Conservation (phyloP, 2,113 vertebrate genomes). For the Psittacus erithacus region DNA sequence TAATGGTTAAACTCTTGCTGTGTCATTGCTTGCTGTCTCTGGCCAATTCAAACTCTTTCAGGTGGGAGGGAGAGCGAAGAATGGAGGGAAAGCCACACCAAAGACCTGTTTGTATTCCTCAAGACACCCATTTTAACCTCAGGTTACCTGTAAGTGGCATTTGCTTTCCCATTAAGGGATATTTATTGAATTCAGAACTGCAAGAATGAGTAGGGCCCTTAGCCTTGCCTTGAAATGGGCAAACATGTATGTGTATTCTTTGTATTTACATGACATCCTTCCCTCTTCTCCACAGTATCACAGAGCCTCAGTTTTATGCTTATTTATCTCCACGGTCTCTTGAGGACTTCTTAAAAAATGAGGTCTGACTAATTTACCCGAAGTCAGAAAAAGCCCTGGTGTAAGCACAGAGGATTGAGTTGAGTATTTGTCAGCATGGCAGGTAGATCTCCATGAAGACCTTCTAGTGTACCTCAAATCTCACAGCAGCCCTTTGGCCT, state of each 20-base stretch:
- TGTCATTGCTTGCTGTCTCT: neutral
- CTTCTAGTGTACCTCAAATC: neutral
- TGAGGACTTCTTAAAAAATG: neutral
- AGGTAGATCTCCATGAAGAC: neutral
- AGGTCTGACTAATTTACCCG: neutral
- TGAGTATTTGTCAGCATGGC: neutral
- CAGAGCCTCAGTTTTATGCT: neutral
- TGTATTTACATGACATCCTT: rapidly evolving
- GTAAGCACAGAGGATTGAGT: neutral
- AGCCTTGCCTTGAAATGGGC: neutral
- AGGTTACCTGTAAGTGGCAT: neutral
- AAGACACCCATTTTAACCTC: neutral
- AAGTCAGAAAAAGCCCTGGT: neutral
- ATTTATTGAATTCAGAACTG: neutral
- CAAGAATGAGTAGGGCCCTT: neutral
- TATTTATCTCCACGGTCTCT: neutral
- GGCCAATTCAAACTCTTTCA: neutral
- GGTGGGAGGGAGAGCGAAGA: neutral
- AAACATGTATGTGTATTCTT: neutral
- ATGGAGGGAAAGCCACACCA: neutral
- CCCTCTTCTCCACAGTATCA: neutral
- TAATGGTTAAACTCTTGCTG: conserved; percentile 39
- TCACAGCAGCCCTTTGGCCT: neutral
- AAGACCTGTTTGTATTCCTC: neutral
- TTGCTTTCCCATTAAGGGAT: neutral